Evolutionary conservation across 1,140 invertebrate genomes (phyloP), one percentile per base, ranked within the genome.

Genomic region (Tetranychus urticae): DNA sequence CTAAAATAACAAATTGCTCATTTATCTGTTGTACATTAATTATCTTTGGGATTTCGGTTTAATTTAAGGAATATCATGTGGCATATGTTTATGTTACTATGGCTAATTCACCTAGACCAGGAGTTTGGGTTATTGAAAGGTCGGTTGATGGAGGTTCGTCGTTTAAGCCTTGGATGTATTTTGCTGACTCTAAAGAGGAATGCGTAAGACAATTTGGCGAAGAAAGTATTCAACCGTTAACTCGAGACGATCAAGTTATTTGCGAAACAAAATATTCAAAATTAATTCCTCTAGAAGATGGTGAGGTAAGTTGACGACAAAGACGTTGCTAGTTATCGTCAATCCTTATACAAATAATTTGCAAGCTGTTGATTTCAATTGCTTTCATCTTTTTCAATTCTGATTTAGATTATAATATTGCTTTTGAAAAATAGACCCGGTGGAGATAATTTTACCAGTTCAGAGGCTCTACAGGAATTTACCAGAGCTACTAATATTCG

Each of bases 61-160:
- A 23, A 23, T 23, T 23, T 23, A 23, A 42, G 92, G 90, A 97
- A 80, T 98, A 97, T 71, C 92, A 98, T 75, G 91, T 98, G 3
- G 93, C 93, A 0, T 99, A 97, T 69, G 82, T 99, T 14, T 91
- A 88, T 70, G 82, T 99, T 50, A 83, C 83, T 67, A 98, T 98
- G 94, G 94, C 85, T 12, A 98, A 97, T 73, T 96, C 92, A 1
- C 94, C 94, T 0, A 77, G 93, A 60, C 94, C 94, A 0, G 92
- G 88, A 13, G 78, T 97, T 2, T 98, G 94, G 94, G 81, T 84
- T 2, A 72, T 98, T 61, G 93, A 98, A 73, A 85, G 93, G 70
- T 97, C 92, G 0, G 80, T 78, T 0, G 91, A 99, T 75, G 82
- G 90, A 67, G 94, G 94, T 35, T 79, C 86, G 70, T 92, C 88